phyloP scores from a whole-genome alignment of 1,140 invertebrate species.

The Venturia canescens region DNA sequence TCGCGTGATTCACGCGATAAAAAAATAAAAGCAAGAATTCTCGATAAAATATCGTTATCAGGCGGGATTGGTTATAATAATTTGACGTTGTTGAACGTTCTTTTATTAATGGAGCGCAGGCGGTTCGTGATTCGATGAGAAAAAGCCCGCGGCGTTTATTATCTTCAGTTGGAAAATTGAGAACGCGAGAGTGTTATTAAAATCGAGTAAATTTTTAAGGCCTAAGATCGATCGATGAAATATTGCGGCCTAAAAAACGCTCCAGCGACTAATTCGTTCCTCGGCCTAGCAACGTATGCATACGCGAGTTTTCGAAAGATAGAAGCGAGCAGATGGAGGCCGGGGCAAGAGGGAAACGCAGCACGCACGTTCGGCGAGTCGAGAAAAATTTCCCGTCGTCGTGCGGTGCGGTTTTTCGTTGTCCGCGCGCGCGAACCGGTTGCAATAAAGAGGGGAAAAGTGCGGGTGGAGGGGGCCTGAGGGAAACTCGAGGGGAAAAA shows the following conservation, averaged over 20 bases:
- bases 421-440: slow-evolving; percentile 58
- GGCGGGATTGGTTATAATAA: too few relatives aligned
- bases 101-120: too few relatives aligned
- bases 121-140: too few relatives aligned
- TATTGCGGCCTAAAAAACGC: neutral
- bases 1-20: too few relatives aligned
- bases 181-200: too few relatives aligned
- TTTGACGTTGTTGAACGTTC: too few relatives aligned
- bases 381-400: slow-evolving; percentile 24
- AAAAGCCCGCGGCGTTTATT: too few relatives aligned
- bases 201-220: too few relatives aligned
- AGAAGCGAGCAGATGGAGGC: neutral
- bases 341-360: neutral
- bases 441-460: slow-evolving; percentile 53
- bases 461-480: slow-evolving; percentile 14
- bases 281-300: neutral
- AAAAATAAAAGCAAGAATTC: too few relatives aligned
- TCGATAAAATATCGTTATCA: neutral
- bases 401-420: slow-evolving; percentile 53
- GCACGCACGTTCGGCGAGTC: slow-evolving; percentile 21
- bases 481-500: slow-evolving; percentile 34
- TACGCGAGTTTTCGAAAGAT: neutral
- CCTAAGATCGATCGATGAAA: too few relatives aligned
- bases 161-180: too few relatives aligned
- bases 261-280: neutral